Evolutionary conservation across 1,140 invertebrate species (phyloP), one percentile per base, ranked within the genome.

Genomic region (Nephila pilipes): DNA sequence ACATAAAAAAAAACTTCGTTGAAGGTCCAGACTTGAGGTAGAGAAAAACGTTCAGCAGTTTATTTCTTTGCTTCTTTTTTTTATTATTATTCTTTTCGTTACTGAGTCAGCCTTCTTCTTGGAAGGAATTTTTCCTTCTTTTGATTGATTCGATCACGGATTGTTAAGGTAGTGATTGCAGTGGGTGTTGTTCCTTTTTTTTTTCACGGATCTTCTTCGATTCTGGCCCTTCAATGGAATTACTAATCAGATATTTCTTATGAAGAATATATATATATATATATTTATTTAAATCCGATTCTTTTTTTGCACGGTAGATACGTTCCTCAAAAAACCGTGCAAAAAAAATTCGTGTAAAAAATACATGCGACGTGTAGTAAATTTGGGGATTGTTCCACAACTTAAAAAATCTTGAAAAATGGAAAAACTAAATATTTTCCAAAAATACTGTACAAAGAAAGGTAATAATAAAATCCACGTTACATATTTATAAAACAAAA

Each of bases 1-100:
- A 32, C 80, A 85, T 91, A 90, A 90, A 90, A 46, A 46, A 90
- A 90, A 90, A 32, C 88, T 81, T 38, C 88, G 88, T 81, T 55
- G 80, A 55, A 81, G 65, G 36, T n/a, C 65, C 29, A 75, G 65
- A 75, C 65, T 75, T 75, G 25, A 16, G 10, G 65, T 6, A 75
- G 29, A 75, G 65, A 75, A 75, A 6, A 81, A 55, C 36, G 22
- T 14, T 18, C 12, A 81, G 80, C 29, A 54, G 80, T 81, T 46
- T 46, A 54, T 18, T 81, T 54, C 46, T 81, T 18, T 81, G 32
- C 3, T 46, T 80, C 0, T 32, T 75, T 32, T 75, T 25, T n/a
- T 75, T 75, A 2, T 80, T 80, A 1, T 75, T 75, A 32, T 75
- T 32, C 18, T 36, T 25, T 16, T 75, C 25, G 65, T 75, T 75